phyloP scores from a whole-genome alignment of 2,113 vertebrate genomes.

The Candoia aspera region DNA sequence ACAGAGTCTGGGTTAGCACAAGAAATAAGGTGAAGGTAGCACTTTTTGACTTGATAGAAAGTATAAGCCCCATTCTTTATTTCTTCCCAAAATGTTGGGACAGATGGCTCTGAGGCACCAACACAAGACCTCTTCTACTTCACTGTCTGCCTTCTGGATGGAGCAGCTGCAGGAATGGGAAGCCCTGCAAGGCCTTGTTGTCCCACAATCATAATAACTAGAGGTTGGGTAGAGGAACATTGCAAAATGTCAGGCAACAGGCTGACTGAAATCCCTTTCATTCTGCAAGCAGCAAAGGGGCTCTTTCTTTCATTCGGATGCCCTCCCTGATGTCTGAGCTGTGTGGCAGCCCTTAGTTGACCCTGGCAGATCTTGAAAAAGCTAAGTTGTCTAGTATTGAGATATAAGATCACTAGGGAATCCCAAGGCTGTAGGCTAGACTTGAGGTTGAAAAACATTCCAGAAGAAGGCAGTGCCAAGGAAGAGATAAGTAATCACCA shows the following conservation, averaged over 20 bases:
- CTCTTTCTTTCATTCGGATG: neutral
- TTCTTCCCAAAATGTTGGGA: neutral
- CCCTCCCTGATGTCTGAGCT: neutral
- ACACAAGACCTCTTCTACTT: neutral
- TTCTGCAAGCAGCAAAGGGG: neutral
- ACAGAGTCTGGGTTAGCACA: neutral
- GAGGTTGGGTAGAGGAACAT: neutral
- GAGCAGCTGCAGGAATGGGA: neutral
- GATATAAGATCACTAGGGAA: neutral
- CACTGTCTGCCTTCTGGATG: neutral
- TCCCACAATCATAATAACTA: neutral
- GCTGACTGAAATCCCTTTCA: neutral
- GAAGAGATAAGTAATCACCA: neutral
- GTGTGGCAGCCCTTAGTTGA: neutral
- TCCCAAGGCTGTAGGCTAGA: neutral
- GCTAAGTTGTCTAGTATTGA: neutral
- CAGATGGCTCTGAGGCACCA: neutral
- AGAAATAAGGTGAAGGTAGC: neutral
- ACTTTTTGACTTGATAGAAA: neutral
- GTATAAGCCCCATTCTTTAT: neutral
- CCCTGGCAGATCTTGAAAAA: neutral
- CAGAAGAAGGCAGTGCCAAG: neutral
- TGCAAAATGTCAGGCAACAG: neutral
- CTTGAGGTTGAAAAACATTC: neutral
- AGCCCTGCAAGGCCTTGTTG: neutral